phyloP scores from a whole-genome alignment of 2,888 invertebrate species.

The Geotrupes spiniger region DNA sequence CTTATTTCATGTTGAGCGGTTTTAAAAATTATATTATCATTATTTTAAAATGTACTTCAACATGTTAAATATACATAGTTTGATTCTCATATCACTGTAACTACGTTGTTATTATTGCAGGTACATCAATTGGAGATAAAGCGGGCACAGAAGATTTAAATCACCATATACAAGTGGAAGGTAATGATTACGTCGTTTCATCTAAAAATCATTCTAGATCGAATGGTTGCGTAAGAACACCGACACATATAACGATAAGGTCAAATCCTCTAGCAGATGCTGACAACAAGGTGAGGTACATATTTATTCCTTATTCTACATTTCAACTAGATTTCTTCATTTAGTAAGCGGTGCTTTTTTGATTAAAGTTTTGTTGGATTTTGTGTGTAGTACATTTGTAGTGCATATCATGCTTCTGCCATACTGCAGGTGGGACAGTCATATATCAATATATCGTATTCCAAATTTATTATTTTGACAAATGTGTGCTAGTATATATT shows the following conservation, averaged over 20 bases:
- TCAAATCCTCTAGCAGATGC: slow-evolving; percentile 71
- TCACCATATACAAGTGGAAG: slow-evolving; percentile 47
- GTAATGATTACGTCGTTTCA: slow-evolving; percentile 46
- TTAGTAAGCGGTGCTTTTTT: neutral
- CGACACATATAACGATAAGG: slow-evolving; percentile 65
- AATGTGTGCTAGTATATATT: neutral
- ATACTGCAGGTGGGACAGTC: no score
- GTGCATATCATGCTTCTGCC: neutral
- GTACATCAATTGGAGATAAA: slow-evolving; percentile 34
- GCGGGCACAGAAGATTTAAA: slow-evolving; percentile 41
- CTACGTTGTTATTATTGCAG: slow-evolving; percentile 24
- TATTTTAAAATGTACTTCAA: no score
- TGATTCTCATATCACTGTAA: no score
- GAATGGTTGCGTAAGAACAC: slow-evolving; percentile 44
- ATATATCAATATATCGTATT: no score
- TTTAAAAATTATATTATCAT: no score
- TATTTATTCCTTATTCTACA: slow-evolving; percentile 33
- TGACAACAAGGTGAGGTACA: slow-evolving; percentile 62
- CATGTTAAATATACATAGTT: no score
- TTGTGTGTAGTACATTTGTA: neutral
- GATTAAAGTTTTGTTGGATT: slow-evolving; percentile 1
- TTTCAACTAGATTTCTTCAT: slow-evolving; percentile 9
- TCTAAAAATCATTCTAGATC: slow-evolving; percentile 41
- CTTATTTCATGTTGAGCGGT: no score
- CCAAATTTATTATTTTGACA: no score